Percentiles rank a stretch among this genome's conserved stretches.
Evolutionary conservation across 2,113 vertebrate species (phyloP).

Genomic region (Sinocyclocheilus rhinocerous): DNA sequence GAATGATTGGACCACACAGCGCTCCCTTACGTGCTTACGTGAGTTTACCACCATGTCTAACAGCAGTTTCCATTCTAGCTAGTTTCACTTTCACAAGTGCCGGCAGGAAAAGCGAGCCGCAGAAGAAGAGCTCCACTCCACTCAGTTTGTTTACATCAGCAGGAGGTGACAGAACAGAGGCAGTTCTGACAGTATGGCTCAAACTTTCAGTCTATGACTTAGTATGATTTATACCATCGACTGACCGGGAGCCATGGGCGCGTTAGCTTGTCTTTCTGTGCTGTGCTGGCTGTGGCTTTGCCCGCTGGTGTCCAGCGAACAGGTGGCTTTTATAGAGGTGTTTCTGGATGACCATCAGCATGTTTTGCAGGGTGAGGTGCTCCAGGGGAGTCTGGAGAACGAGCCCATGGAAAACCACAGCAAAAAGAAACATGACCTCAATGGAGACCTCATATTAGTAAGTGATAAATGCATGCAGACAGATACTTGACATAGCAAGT

Average conservation of each 20-base stretch:
- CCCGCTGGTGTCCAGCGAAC: conserved; percentile 62
- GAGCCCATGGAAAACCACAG: conserved; percentile 46
- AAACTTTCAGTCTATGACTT: conserved; percentile 4
- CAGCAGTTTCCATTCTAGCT: background rate
- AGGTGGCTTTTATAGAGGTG: conserved; percentile 77
- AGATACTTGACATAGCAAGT: background rate
- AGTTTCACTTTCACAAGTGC: background rate
- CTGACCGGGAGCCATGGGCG: conserved; percentile 1
- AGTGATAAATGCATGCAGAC: conserved; percentile 39
- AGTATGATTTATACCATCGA: background rate
- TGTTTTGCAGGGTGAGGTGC: conserved; percentile 73
- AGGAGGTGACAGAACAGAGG: conserved; percentile 1
- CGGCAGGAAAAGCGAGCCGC: background rate
- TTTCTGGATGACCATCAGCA: conserved; percentile 66
- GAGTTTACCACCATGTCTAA: background rate
- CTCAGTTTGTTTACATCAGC: conserved; percentile 28
- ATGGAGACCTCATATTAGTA: conserved; percentile 77
- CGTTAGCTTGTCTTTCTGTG: conserved; percentile 42
- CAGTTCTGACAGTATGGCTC: conserved; percentile 10
- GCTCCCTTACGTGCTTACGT: background rate
- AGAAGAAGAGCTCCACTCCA: conserved; percentile 4
- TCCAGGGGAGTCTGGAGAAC: conserved; percentile 63
- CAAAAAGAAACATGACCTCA: conserved; percentile 56
- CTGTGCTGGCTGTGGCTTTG: conserved; percentile 32
- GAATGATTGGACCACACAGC: background rate